Evolutionary conservation across 2,797 vertebrate genomes (phyloP).

Genomic region (Xyrichtys novacula): DNA sequence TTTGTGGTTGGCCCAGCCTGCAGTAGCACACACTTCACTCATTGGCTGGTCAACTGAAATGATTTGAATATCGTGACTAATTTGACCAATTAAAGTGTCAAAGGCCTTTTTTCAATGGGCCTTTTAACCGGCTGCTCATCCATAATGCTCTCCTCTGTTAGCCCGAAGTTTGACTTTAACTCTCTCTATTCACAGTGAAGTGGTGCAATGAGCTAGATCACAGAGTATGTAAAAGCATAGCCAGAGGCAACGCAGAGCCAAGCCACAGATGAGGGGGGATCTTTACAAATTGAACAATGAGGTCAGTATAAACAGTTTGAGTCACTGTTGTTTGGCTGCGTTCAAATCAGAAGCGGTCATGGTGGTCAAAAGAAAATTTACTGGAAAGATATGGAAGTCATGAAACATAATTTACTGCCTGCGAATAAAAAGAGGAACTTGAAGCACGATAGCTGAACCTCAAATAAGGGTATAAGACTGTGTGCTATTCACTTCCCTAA

Average conservation of each 20-base stretch:
- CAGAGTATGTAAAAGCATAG: conserved; percentile 73
- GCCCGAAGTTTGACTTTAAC: conserved; percentile 70
- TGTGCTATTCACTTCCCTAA: conserved; percentile 5
- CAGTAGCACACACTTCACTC: conserved; percentile 75
- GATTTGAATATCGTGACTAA: conserved; percentile 83
- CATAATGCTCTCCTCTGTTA: conserved; percentile 79
- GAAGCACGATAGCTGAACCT: conserved; percentile 2
- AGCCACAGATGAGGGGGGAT: conserved; percentile 58
- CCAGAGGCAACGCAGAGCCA: conserved; percentile 68
- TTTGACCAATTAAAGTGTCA: conserved; percentile 83
- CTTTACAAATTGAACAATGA: conserved; percentile 74
- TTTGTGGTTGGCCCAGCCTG: conserved; percentile 66
- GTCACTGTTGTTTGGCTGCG: conserved; percentile 62
- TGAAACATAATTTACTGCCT: conserved; percentile 34
- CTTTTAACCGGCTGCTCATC: conserved; percentile 77
- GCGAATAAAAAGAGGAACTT: conserved; percentile 10
- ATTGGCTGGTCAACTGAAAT: conserved; percentile 75
- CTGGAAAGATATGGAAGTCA: conserved; percentile 44
- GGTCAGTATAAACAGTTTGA: conserved; percentile 72
- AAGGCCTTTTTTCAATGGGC: conserved; percentile 68
- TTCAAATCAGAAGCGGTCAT: conserved; percentile 56
- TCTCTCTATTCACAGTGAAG: conserved; percentile 75
- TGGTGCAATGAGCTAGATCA: conserved; percentile 76
- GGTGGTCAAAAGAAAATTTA: conserved; percentile 55
- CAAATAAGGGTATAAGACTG: not conserved